These are phyloP conservation scores for Acleris holmiana DNA, from an alignment of 2,888 invertebrate species.

Conservation along the genomic window DNA sequence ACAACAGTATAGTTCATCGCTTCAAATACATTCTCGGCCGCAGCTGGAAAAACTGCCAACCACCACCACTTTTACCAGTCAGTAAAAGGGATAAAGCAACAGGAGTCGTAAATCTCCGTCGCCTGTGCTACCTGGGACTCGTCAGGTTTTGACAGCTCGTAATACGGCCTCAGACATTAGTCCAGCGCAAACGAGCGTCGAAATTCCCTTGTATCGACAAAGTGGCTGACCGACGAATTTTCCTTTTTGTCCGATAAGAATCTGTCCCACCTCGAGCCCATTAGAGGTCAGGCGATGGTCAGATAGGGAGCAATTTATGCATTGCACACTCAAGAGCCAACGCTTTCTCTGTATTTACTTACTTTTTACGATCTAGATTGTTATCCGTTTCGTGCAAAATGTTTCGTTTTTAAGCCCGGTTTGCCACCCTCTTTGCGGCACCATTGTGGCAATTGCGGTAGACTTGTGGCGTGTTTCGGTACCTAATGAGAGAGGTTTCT, in stretches of 20 bases:
- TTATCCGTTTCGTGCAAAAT: slow-evolving; percentile 67
- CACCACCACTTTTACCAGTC: no score
- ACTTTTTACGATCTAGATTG: slow-evolving; percentile 67
- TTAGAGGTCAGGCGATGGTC: slow-evolving; percentile 79
- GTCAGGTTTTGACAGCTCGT: slow-evolving; percentile 12
- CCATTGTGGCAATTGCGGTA: slow-evolving; percentile 37
- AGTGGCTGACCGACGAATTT: slow-evolving; percentile 64
- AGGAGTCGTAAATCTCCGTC: no score
- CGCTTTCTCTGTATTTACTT: slow-evolving; percentile 65
- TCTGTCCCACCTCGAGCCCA: slow-evolving; percentile 78
- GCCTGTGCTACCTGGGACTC: no score
- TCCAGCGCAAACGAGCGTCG: slow-evolving; percentile 65
- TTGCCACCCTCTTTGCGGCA: slow-evolving; percentile 43
- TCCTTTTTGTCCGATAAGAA: slow-evolving; percentile 76
- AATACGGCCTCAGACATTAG: slow-evolving; percentile 49
- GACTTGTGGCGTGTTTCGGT: slow-evolving; percentile 32
- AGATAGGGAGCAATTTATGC: slow-evolving; percentile 79
- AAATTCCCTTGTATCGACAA: slow-evolving; percentile 75
- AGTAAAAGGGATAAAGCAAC: no score
- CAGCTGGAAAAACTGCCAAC: no score
- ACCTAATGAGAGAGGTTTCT: slow-evolving; percentile 34
- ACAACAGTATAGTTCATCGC: slow-evolving; percentile 14
- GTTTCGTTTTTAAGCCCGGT: slow-evolving; percentile 49
- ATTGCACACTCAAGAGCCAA: slow-evolving; percentile 69
- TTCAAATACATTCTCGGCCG: slow-evolving; percentile 29